Base-by-base conservation (phyloP, 1,140 invertebrate genomes). In the Panagrolaimus sp. region DNA sequence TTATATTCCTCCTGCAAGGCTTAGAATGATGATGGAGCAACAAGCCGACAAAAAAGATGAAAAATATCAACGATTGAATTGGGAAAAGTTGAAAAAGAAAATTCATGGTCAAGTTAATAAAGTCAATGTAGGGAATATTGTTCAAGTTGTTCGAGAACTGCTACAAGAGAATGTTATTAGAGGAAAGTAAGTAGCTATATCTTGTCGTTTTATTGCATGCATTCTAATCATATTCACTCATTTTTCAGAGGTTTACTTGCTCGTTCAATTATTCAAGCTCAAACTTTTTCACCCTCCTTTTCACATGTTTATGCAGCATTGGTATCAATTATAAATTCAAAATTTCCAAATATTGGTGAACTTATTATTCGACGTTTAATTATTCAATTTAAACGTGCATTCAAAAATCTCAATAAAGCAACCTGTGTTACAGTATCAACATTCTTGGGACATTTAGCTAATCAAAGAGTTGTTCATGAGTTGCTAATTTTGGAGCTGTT, bases 31-130 rank as follows among this genome's bases (percentile, higher is more conserved):
- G 91, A 92, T 96, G 85, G 91, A 89, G 0, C 66, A 72, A 64
- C 92, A 97, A 86, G 90, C 90, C 0, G 93, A 97, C 78, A 97
- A 97, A 85, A 88, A 89, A 48, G 92, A 91, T 74, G 88, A 89
- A 13, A 91, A 91, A 9, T 98, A 93, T 86, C 96, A 99, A 84
- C 86, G 96, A 73, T 89, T 98, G 13, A 90, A 95, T 1, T 99
- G 96, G 96, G 96, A 98, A 87, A 92, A 93, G 0, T 84, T 99
- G 14, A 98, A 98, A 81, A 98, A 98, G 83, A 96, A 93, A n/a
- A 93, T 99, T 71, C 93, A 98, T 82, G 96, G 96, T 82, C 89
- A 91, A 69, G 93, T 98, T 61, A 99, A 99, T 84, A 98, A 98
- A 87, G 90, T 98, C 0, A 98, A 98, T 80, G 90, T 91, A 0